These are phyloP conservation scores for Bothrops jararaca DNA, from an alignment of 2,113 vertebrate species.

Conservation along the genomic window DNA sequence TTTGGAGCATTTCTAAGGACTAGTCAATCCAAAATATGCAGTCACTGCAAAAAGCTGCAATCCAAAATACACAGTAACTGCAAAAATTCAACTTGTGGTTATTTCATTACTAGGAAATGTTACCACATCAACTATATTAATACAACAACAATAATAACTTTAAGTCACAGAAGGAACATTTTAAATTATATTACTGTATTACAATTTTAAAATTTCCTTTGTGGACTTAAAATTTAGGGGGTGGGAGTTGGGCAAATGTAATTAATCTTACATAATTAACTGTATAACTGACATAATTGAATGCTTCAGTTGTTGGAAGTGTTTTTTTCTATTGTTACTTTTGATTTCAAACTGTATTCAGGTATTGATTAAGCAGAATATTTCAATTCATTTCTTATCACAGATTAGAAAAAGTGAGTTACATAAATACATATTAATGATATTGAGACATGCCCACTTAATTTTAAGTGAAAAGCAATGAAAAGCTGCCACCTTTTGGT, in stretches of 20 bases:
- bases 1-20: background rate
- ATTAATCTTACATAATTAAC: background rate
- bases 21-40: background rate
- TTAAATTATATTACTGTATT: background rate
- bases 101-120: background rate
- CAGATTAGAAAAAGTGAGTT: background rate
- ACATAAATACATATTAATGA: background rate
- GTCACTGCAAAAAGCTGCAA: too few relatives aligned
- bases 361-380: background rate
- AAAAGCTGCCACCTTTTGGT: constrained; percentile 17
- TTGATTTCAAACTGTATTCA: background rate
- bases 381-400: background rate
- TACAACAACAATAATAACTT: background rate
- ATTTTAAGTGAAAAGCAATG: background rate
- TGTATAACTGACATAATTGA: background rate
- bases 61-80: background rate
- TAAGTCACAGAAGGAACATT: background rate
- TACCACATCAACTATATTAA: background rate
- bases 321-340: background rate
- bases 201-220: background rate
- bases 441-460: background rate
- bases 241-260: background rate
- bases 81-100: background rate
- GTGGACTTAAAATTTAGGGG: background rate
- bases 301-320: background rate